Evolutionary conservation across 2,113 vertebrate genomes (phyloP).

Genomic region (Phoxinus phoxinus): DNA sequence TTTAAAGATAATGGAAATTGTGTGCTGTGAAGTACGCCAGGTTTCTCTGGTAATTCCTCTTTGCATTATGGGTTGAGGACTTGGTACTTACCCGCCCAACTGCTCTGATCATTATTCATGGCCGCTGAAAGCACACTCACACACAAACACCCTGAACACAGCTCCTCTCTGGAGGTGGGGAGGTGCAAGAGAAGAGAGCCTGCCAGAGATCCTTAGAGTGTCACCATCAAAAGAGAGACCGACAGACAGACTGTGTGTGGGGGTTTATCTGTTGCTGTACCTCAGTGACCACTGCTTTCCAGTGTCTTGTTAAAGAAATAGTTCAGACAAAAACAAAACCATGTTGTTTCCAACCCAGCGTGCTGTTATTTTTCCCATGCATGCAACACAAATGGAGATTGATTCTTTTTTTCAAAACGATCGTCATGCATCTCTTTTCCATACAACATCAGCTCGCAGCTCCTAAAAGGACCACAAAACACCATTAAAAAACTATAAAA

Average conservation of each 20-base stretch:
- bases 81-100: slow-evolving; percentile 50
- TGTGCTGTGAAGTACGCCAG: slow-evolving; percentile 58
- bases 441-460: not conserved
- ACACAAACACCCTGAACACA: slow-evolving; percentile 24
- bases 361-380: not conserved
- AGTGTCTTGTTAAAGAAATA: slow-evolving; percentile 2
- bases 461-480: not conserved
- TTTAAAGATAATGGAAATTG: slow-evolving; percentile 61
- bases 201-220: slow-evolving; percentile 28
- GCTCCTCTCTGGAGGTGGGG: not conserved
- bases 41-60: slow-evolving; percentile 55
- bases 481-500: not conserved
- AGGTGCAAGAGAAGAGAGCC: not conserved
- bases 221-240: slow-evolving; percentile 18
- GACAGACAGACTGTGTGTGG: not conserved
- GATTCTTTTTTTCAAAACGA: not conserved
- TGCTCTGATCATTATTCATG: slow-evolving; percentile 51
- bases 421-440: not conserved
- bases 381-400: not conserved
- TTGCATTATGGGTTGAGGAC: slow-evolving; percentile 55
- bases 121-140: slow-evolving; percentile 37
- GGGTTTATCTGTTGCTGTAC: not conserved
- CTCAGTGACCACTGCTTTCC: not conserved
- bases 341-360: not conserved
- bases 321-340: not conserved